Base-by-base conservation (phyloP, 2,888 invertebrate species). In the Corbicula japonica region DNA sequence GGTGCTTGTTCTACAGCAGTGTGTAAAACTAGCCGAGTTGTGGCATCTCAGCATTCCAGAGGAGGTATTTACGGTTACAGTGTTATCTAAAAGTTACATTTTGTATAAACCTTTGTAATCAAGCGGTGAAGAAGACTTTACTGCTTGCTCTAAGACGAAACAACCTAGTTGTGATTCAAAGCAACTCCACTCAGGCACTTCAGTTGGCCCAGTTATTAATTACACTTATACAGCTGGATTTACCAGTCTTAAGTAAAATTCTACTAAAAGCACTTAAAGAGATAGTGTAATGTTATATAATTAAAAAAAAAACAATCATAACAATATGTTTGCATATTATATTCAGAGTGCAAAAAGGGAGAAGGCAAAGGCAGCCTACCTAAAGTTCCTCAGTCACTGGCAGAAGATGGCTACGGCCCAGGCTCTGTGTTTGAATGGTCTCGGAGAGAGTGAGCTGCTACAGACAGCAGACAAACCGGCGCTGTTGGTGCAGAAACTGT, bases 391-490 rank as follows among this genome's bases (percentile, higher is more conserved):
- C 34, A 78, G 80, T n/a, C 80, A 88, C 38, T 87, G 84, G 74
- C 79, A 86, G 66, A 84, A 88, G 41, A 75, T 91, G 63, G 85
- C 89, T 2, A 88, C 90, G 30, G 89, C 91, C 48, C 88, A 90
- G 70, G 84, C 88, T 0, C 77, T 92, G 44, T 89, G 86, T 79
- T 62, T 76, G 15, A 76, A 88, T 75, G 75, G 85, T 23, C 81
- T 92, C 35, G 86, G 83, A 2, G 87, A 89, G 35, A 79, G 84
- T 0, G 87, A 87, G 18, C 70, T 89, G 1, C 74, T 91, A 26
- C 76, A 85, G 44, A 78, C 87, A 60, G 81, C 86, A 18, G 80
- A 78, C 61, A 82, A 80, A 15, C 90, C 91, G 5, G 68, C 61
- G 1, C 63, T 83, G 23, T 82, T 92, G n/a, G 83, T 91, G 34